Evolutionary conservation across 2,888 invertebrate species (phyloP), one percentile per base, ranked within the genome.

Genomic region (Cerastis leucographa): DNA sequence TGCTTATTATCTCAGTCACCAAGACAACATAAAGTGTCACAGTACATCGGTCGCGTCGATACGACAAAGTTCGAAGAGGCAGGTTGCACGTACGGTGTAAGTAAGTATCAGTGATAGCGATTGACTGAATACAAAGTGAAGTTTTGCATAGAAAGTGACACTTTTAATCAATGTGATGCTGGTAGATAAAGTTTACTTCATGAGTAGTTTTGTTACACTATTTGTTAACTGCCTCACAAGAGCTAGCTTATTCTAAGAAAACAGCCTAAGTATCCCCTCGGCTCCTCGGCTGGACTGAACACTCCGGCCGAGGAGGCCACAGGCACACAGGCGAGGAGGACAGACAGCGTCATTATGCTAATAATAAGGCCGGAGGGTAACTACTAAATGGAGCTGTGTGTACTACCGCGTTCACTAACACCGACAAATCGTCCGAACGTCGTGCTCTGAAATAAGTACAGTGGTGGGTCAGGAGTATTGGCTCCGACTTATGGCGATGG

Each of bases 51-150:
- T 78, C 74, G 64, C 17, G 19, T 22, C 54, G 42, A 68, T 66
- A 73, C 80, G 75, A 61, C 80, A 22, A 74, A 69, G 77, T 78
- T 86, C 46, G 51, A 66, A 78, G 68, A 76, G 80, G 56, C 72
- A 73, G 67, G 72, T 78, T 75, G 65, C 84, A 80, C 82, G 84
- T 82, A 74, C 71, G 66, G 71, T 29, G 80, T 75, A 86, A 82
- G 82, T 69, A 82, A 82, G 82, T 69, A 82, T 80, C 74, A 79
- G 68, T 79, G 76, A 82, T 71, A 44, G 49, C 62, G 51, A 77
- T 72, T 78, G 71, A 84, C 75, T 65, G 82, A 72, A 70, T 74
- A 78, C 51, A 64, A 69, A 79, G 71, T 81, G 66, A 80, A 78
- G 56, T 73, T 71, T 74, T 71, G 65, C 72, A 62, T 67, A 70